Evolutionary conservation across 1,140 invertebrate genomes (phyloP).

Genomic region (Brachionus sp.): DNA sequence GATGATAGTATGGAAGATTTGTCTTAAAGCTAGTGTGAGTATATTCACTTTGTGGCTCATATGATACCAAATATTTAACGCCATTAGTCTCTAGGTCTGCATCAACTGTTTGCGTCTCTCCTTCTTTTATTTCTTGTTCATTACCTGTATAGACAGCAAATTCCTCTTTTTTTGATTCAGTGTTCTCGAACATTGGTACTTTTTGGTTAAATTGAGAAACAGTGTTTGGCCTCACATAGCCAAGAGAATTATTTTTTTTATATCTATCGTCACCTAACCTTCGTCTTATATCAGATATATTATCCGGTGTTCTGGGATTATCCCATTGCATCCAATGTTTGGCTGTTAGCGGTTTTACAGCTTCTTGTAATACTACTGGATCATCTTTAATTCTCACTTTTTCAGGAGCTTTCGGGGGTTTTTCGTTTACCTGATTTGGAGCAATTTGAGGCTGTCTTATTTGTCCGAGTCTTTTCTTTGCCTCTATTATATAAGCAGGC

Average conservation of each 20-base stretch:
- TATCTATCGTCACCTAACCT: conserved; percentile 38
- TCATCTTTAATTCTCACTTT: background rate
- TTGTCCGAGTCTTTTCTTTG: conserved; percentile 33
- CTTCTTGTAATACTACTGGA: background rate
- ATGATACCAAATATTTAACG: background rate
- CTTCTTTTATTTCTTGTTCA: background rate
- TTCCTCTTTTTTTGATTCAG: background rate
- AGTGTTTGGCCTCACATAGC: background rate
- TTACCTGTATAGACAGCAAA: no score
- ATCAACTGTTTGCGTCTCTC: background rate
- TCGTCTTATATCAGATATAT: conserved; percentile 21
- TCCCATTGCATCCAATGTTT: conserved; percentile 44
- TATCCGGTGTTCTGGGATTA: conserved; percentile 29
- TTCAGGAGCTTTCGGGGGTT: background rate
- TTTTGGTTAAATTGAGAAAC: background rate
- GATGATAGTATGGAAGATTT: conserved; percentile 1
- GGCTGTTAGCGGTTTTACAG: background rate
- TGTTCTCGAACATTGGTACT: background rate
- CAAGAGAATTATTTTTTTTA: background rate
- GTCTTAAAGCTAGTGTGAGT: conserved; percentile 23
- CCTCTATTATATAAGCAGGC: conserved; percentile 20
- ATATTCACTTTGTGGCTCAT: background rate
- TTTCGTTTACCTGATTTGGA: background rate
- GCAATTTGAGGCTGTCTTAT: background rate
- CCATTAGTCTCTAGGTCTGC: background rate